phyloP scores from a whole-genome alignment of 2,113 vertebrate species.

The Rhombomys opimus region DNA sequence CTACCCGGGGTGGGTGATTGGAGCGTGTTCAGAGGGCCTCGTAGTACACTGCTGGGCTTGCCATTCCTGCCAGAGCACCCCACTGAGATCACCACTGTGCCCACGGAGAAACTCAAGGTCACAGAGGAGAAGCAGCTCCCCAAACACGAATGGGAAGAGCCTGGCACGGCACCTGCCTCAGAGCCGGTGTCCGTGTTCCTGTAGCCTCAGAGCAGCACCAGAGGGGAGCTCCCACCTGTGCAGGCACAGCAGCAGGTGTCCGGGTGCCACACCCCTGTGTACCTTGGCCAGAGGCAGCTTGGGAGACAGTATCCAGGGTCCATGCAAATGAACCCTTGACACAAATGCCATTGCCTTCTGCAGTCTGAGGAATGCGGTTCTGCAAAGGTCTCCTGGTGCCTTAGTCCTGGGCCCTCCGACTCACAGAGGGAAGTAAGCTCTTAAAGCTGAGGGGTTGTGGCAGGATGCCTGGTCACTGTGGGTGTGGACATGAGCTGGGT shows the following conservation, averaged over 20 bases:
- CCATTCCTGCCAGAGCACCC: fast-evolving
- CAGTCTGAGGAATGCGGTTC: background rate
- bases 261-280: fast-evolving
- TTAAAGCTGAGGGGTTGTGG: background rate
- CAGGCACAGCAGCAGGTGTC: background rate
- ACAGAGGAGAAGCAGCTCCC: background rate
- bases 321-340: background rate
- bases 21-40: background rate
- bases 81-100: background rate
- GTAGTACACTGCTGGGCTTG: no score
- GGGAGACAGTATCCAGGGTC: background rate
- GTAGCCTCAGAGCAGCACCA: background rate
- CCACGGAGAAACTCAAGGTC: background rate
- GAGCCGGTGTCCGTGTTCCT: background rate
- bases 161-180: background rate
- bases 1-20: background rate
- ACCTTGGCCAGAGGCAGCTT: no score
- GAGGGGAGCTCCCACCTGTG: background rate
- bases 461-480: background rate
- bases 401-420: background rate
- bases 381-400: background rate
- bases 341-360: background rate
- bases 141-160: background rate
- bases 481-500: background rate
- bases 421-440: background rate